Evolutionary conservation across 2,797 vertebrate genomes (phyloP).

Genomic region (Pteropus rufus): DNA sequence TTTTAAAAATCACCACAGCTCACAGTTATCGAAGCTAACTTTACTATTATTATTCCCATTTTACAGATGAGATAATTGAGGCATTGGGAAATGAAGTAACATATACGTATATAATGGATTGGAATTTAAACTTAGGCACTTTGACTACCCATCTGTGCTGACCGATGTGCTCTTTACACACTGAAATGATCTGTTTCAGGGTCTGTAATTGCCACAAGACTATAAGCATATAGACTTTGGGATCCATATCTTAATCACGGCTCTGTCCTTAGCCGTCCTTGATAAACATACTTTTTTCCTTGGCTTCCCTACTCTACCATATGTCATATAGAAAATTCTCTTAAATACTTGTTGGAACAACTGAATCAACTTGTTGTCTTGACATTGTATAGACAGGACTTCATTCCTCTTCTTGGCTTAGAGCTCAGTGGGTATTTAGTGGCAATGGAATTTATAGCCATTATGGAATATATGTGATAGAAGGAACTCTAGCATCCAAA

Average conservation of each 20-base stretch:
- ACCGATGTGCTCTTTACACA: neutral
- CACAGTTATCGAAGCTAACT: neutral
- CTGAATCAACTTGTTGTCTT: neutral
- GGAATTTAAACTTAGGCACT: neutral
- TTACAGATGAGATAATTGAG: neutral
- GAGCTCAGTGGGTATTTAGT: slow-evolving; percentile 48
- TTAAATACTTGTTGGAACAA: slow-evolving; percentile 26
- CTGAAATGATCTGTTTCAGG: neutral
- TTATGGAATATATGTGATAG: slow-evolving; percentile 42
- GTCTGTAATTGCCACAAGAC: neutral
- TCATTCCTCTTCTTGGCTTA: slow-evolving; percentile 15
- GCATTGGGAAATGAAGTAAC: neutral
- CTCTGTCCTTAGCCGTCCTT: neutral
- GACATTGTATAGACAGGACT: neutral
- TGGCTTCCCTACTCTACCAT: neutral
- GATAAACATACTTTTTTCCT: neutral
- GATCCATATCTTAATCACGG: neutral
- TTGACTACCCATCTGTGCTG: neutral
- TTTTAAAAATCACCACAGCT: neutral
- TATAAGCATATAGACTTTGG: neutral
- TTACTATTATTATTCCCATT: neutral
- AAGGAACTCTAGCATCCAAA: slow-evolving; percentile 38
- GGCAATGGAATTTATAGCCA: slow-evolving; percentile 50
- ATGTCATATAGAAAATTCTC: neutral
- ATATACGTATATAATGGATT: neutral